Percentiles rank a stretch among this genome's conserved stretches.
These are phyloP conservation scores for Coendou prehensilis DNA, from an alignment of 2,797 vertebrate genomes.

Conservation along the genomic window DNA sequence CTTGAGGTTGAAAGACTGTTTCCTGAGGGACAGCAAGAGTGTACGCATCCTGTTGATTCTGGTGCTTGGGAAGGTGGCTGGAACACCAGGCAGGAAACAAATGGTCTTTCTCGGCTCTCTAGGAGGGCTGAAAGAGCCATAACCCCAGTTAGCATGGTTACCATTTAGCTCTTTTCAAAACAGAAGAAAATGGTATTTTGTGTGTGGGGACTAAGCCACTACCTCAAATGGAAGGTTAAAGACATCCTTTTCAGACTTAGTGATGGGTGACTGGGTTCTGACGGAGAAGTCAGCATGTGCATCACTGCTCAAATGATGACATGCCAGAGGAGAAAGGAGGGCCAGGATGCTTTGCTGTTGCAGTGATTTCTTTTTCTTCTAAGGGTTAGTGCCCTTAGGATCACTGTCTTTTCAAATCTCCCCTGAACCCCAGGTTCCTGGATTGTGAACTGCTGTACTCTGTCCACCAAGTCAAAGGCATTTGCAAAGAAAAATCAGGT, in stretches of 20 bases:
- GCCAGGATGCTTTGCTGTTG: background rate
- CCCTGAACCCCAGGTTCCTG: background rate
- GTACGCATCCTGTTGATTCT: background rate
- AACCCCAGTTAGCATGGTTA: background rate
- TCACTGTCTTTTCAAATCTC: background rate
- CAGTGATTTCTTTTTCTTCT: background rate
- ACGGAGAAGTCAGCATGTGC: background rate
- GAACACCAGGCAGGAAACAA: background rate
- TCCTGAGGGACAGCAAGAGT: conserved; percentile 48
- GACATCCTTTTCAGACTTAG: conserved; percentile 51
- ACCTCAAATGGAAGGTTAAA: conserved; percentile 45
- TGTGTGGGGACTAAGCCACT: background rate
- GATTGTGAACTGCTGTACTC: background rate
- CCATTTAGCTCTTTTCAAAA: conserved; percentile 1
- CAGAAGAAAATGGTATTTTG: background rate
- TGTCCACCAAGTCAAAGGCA: background rate
- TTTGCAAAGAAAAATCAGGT: conserved; percentile 44
- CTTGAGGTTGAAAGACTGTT: conserved; percentile 62
- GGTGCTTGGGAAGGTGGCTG: conserved; percentile 3
- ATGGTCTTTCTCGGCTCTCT: background rate
- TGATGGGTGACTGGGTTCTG: conserved; percentile 16
- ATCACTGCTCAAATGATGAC: background rate
- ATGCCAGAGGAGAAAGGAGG: background rate
- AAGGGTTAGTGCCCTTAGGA: background rate
- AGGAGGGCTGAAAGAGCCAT: background rate